phyloP scores from a whole-genome alignment of 2,113 vertebrate genomes.

The Halcyon senegalensis region DNA sequence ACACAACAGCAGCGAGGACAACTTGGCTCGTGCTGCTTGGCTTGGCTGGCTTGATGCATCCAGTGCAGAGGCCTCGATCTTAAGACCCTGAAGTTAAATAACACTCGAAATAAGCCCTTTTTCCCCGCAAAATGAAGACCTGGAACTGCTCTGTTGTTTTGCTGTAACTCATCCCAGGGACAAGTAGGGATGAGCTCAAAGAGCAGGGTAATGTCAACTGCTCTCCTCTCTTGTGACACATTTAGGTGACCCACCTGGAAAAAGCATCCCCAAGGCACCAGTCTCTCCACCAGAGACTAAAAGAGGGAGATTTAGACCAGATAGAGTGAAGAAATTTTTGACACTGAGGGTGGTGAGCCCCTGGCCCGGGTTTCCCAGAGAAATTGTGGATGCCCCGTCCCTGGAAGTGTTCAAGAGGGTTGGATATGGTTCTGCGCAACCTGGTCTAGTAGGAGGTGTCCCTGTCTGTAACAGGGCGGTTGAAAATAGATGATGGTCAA shows the following conservation, averaged over 20 bases:
- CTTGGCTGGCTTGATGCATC: background rate
- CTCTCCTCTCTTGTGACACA: accelerated
- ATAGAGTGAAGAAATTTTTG: background rate
- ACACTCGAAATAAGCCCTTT: background rate
- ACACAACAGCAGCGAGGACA: background rate
- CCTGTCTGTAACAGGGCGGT: background rate
- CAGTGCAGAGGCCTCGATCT: background rate
- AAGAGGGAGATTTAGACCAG: too few species aligned
- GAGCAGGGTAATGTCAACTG: background rate
- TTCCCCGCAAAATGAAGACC: background rate
- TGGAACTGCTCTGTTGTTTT: background rate
- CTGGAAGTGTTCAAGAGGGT: background rate
- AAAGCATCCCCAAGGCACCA: background rate
- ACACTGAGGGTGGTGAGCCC: background rate
- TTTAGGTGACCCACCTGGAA: background rate
- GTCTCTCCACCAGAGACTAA: too few species aligned
- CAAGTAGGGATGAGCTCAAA: background rate
- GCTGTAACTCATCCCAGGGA: background rate
- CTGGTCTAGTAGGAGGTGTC: background rate
- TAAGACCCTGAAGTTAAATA: background rate
- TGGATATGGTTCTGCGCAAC: background rate
- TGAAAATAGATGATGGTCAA: background rate
- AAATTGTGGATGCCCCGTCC: background rate
- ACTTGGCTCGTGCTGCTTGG: background rate
- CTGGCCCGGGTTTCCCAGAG: background rate